phyloP scores from a whole-genome alignment of 2,113 vertebrate genomes.

The Athene noctua region DNA sequence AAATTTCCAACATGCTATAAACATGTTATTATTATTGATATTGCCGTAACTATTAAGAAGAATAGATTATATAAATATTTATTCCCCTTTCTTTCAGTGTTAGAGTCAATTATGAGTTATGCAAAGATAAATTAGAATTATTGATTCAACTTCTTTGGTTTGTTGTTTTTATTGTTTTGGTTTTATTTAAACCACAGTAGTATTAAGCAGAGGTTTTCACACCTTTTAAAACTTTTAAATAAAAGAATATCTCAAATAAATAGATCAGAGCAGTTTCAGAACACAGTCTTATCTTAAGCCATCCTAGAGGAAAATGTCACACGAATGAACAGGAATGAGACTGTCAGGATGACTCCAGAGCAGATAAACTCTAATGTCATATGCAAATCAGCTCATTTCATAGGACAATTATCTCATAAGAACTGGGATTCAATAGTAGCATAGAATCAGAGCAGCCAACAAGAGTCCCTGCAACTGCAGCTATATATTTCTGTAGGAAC shows the following conservation, averaged over 20 bases:
- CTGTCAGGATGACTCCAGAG: background rate
- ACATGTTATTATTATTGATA: background rate
- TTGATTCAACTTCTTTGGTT: background rate
- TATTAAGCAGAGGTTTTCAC: background rate
- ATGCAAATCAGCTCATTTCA: background rate
- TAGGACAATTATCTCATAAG: background rate
- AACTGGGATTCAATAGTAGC: background rate
- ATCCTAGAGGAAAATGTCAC: background rate
- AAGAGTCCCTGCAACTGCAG: background rate
- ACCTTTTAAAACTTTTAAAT: background rate
- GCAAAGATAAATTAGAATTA: background rate
- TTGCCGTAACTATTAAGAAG: background rate
- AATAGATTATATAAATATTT: background rate
- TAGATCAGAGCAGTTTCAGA: background rate
- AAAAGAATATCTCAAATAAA: background rate
- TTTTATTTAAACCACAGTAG: background rate
- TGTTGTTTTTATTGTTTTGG: background rate
- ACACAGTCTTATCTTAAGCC: background rate
- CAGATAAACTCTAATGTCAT: background rate
- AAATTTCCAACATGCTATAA: background rate
- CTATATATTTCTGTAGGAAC: background rate
- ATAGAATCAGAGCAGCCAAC: background rate
- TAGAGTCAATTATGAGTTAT: background rate
- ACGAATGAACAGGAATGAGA: background rate
- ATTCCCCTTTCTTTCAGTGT: background rate